Base-by-base conservation (phyloP, 1,140 invertebrate genomes). In the Oreohelix idahoensis region DNA sequence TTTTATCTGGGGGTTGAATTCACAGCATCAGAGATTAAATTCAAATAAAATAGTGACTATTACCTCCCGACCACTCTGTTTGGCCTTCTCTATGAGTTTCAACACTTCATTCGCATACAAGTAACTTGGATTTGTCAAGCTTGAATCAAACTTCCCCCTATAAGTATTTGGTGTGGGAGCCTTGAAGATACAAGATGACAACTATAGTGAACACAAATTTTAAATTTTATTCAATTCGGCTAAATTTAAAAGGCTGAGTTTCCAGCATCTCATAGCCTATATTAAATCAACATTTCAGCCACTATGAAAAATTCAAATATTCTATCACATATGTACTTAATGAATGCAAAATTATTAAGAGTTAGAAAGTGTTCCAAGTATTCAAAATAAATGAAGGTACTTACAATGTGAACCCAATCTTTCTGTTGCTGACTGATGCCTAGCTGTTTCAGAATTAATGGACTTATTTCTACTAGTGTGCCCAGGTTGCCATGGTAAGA, bases 401-500 rank as follows among this genome's bases (percentile, higher is more conserved):
- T 95, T 94, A 98, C 97, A 93, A 99, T 96, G 83, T 99, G 98
- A 83, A 99, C 97, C 94, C 96, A 98, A 51, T 92, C 96, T 87
- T 95, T 96, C 92, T 98, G 96, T 81, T 95, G 94, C 69, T 94
- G 45, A 8, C 17, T 49, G 8, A 49, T 11, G 45, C 45, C 45
- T 17, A 96, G 89, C 95, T 95, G 95, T 95, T 97, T 97, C 93
- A 98, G 98, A 93, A 99, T 99, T 94, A 98, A 98, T 38, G 98
- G 98, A 84, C 98, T 99, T 89, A 99, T 96, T 93, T 98, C 97
- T 93, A 99, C 98, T 90, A 97, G 95, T 70, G 96, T 96, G 63
- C 96, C 96, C 89, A 99, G 94, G 93, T 99, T 98, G 73, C 98
- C 98, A 93, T 99, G 98, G 94, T 99, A 99, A 73, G 98, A 98